Base-by-base conservation (phyloP, 2,888 invertebrate species). In the Caenorhabditis sp. region DNA sequence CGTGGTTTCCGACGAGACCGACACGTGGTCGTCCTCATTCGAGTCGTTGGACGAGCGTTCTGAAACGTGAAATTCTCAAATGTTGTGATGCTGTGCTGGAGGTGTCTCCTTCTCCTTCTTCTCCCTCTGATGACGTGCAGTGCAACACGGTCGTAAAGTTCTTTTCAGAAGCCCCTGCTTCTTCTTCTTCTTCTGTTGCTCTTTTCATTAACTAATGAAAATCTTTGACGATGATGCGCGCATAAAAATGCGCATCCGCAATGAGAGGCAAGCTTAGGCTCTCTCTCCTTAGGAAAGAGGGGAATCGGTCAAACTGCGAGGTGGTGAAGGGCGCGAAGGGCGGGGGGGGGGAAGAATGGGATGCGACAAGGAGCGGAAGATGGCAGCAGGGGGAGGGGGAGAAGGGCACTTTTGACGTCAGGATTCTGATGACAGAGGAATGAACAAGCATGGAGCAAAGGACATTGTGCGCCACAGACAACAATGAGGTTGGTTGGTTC, bases 131-230 rank as follows among this genome's bases (percentile, higher is more conserved):
- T 26, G 35, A 24, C 37, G 13, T 56, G 53, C 55, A 51, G 24
- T 22, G 24, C 51, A 20, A 67, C 58, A 65, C 55, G 47, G 35
- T 53, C 65, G 56, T 50, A 67, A 60, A 47, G 22, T 40, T 26
- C n/a, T n/a, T 40, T 67, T 44, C 56, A 60, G 60, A 74, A 58
- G 40, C 51, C 50, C 56, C 60, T 61, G 24, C 53, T 11, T 15
- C 51, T 53, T 64, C 64, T 47, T 67, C 68, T 55, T 61, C 64
- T 50, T 64, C 62, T 62, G 32, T 47, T 62, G 44, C 62, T 62
- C 60, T 68, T 69, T 69, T 70, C 78, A 79, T 79, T 68, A 76
- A 76, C 76, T 76, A 76, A 76, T 76, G 76, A 76, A 76, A 76
- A 76, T 76, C 76, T 76, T 69, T 67, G 67, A 67, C 55, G 60